These are phyloP conservation scores for Riparia riparia DNA, from an alignment of 2,113 vertebrate genomes.

Conservation along the genomic window DNA sequence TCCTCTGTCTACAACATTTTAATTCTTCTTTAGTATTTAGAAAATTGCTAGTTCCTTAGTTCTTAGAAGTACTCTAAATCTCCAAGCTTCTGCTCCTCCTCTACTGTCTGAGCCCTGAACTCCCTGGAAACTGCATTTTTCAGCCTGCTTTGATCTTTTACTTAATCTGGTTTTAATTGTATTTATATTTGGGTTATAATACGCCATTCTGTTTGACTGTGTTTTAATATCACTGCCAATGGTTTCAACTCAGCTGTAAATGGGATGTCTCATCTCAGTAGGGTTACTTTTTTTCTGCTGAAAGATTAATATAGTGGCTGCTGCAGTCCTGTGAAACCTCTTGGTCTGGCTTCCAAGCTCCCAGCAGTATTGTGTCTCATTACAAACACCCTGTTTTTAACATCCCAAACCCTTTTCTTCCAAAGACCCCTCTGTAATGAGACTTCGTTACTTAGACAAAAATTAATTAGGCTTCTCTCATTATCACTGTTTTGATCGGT, in stretches of 20 bases:
- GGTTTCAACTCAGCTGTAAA: constrained; percentile 25
- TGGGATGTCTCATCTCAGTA: constrained; percentile 52
- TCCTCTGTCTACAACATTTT: neutral
- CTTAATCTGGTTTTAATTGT: constrained; percentile 63
- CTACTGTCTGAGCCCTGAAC: constrained; percentile 25
- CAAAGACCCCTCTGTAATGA: constrained; percentile 52
- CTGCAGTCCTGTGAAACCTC: constrained; percentile 44
- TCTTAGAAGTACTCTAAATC: neutral
- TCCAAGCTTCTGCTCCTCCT: constrained; percentile 10
- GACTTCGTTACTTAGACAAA: constrained; percentile 62
- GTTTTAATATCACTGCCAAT: constrained; percentile 55
- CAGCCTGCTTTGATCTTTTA: constrained; percentile 52
- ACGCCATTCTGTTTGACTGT: constrained; percentile 65
- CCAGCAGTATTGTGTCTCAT: constrained; percentile 36
- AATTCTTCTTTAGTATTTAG: neutral
- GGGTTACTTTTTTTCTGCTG: constrained; percentile 60
- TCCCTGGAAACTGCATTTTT: constrained; percentile 23
- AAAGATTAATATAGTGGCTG: constrained; percentile 67
- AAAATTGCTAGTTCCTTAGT: neutral
- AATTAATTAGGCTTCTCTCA: constrained; percentile 73
- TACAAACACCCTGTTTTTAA: constrained; percentile 50
- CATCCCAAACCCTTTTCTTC: constrained; percentile 31
- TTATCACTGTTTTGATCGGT: constrained; percentile 68
- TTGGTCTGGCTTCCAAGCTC: constrained; percentile 58
- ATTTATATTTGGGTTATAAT: constrained; percentile 67